Percentiles rank a stretch among this genome's conserved stretches.
phyloP scores from a whole-genome alignment of 1,140 invertebrate genomes.

The Lasaia peninsularis region DNA sequence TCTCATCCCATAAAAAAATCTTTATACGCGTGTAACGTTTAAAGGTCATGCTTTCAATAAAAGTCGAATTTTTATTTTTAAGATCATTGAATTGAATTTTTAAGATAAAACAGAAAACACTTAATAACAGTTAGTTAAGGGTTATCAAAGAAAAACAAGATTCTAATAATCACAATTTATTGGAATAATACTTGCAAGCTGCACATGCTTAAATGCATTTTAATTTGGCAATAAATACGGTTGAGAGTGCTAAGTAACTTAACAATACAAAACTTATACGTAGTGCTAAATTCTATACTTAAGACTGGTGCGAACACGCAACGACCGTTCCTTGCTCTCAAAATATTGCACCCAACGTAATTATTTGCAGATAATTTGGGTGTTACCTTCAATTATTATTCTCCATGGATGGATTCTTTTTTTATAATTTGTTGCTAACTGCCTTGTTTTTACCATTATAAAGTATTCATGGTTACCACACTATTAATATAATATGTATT shows the following conservation, averaged over 20 bases:
- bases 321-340: not conserved
- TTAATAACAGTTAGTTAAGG: no score
- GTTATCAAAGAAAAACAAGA: slow-evolving; percentile 24
- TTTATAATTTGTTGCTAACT: no score
- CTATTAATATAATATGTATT: no score
- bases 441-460: no score
- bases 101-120: no score
- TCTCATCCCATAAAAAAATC: no score
- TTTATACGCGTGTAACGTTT: no score
- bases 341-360: slow-evolving; percentile 4
- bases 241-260: slow-evolving; percentile 68
- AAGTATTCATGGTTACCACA: no score
- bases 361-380: not conserved
- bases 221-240: slow-evolving; percentile 63
- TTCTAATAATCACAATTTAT: slow-evolving; percentile 72
- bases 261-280: slow-evolving; percentile 42
- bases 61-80: no score
- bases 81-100: no score
- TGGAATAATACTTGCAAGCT: slow-evolving; percentile 72
- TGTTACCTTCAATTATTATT: not conserved
- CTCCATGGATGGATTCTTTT: not conserved
- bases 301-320: slow-evolving; percentile 57
- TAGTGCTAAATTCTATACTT: slow-evolving; percentile 44
- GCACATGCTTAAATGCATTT: slow-evolving; percentile 57
- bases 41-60: no score